Base-by-base conservation (phyloP, 2,113 vertebrate genomes). In the Theropithecus gelada region DNA sequence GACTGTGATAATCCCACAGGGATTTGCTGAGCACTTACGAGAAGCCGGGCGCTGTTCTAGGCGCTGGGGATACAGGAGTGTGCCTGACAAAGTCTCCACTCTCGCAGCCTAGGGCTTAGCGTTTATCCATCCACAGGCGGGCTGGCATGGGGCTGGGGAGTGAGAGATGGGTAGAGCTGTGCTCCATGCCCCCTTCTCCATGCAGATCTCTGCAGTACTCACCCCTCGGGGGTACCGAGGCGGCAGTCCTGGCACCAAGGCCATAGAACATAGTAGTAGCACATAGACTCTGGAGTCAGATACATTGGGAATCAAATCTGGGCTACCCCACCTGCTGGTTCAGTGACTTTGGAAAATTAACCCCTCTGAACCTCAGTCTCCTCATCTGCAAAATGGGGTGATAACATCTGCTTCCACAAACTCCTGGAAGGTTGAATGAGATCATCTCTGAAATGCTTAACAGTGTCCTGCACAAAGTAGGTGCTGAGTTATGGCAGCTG, bases 301-400 rank as follows among this genome's bases (percentile, higher is more conserved):
- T 10, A 2, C 40, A 4, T 0, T 43, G 75, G 22, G 32, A 82
- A 40, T 93, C 48, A 45, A 3, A 40, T 20, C 84, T 59, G 52
- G 86, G 23, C 78, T 32, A 6, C 48, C 61, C 72, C n/a, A 20
- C 38, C 78, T 73, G 79, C 45, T 50, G 16, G 75, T 48, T 96
- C 61, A 73, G 57, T 83, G 70, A 87, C 75, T 32, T 14, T 25
- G 38, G 61, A 55, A 43, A 76, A n/a, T n/a, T 48, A 30, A 80
- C 75, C 27, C 88, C 55, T 88, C 52, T 40, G 59, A 78, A 78
- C 43, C 70, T 84, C 80, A 10, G 57, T 84, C 83, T 90, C 52
- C 76, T 92, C 61, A 17, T 88, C 68, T 92, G 94, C 66, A n/a
- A 79, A 83, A 70, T 17, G 94, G 80, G 89, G 17, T 61, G 83